Conservation (phyloP, 2,797 vertebrate species). For the Phrynocephalus guinanensis region DNA sequence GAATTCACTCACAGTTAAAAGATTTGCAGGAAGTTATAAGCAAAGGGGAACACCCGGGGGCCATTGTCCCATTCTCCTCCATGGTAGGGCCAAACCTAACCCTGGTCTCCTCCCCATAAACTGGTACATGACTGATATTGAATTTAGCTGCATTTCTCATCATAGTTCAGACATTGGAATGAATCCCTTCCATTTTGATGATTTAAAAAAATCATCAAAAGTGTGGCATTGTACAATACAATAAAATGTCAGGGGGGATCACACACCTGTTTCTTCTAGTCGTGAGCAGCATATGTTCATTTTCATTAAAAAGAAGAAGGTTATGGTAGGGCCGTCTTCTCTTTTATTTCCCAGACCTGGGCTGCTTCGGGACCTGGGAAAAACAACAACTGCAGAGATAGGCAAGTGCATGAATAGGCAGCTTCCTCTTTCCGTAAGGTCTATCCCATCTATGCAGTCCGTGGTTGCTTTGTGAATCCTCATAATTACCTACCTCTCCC, state of each 20-base stretch:
- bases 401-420: not conserved
- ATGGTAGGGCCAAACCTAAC: no score
- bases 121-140: no score
- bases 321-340: no score
- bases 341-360: not conserved
- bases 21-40: not conserved
- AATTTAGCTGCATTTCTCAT: no score
- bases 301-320: no score
- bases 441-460: not conserved
- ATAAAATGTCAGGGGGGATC: no score
- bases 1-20: not conserved
- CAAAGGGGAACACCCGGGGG: no score
- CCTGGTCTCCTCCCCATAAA: no score
- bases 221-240: not conserved
- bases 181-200: not conserved
- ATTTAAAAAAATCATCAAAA: not conserved
- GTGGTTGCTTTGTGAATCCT: not conserved
- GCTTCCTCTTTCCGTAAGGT: not conserved
- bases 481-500: not conserved
- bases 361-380: not conserved
- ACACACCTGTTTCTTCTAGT: no score
- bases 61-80: no score
- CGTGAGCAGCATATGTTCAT: no score
- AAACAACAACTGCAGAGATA: not conserved
- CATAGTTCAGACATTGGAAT: no score